These are phyloP conservation scores for Corbicula japonica DNA, from an alignment of 2,888 invertebrate species.

Conservation along the genomic window DNA sequence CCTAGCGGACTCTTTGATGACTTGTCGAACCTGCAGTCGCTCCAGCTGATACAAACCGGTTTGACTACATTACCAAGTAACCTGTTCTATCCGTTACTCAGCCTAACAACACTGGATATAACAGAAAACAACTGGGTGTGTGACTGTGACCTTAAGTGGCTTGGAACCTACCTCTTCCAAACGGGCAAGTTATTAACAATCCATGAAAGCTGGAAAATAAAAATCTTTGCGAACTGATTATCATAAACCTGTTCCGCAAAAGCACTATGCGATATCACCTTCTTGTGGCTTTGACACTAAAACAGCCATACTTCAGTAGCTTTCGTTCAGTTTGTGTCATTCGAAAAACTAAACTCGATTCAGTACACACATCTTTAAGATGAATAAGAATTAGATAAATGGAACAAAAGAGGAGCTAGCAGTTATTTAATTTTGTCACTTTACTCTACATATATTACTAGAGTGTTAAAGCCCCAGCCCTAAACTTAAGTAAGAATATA, in stretches of 20 bases:
- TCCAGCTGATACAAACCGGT: conserved; percentile 14
- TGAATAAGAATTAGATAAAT: no score
- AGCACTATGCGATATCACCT: not conserved
- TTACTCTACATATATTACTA: no score
- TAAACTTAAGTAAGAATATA: no score
- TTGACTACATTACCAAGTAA: conserved; percentile 43
- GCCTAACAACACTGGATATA: conserved; percentile 30
- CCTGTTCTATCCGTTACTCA: conserved; percentile 40
- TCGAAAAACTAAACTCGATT: not conserved
- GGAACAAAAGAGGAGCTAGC: no score
- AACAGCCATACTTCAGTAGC: no score
- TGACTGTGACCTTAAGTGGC: conserved; percentile 46
- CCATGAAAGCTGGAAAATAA: not conserved
- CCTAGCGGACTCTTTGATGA: conserved; percentile 42
- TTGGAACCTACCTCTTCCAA: conserved; percentile 24
- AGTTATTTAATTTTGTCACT: no score
- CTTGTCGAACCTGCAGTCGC: conserved; percentile 8
- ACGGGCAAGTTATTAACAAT: conserved; percentile 18
- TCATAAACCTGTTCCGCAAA: not conserved
- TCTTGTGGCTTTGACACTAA: not conserved
- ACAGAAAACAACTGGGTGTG: conserved; percentile 33
- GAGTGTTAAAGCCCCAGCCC: no score
- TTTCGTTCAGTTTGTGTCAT: not conserved
- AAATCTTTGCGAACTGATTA: not conserved
- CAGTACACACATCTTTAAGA: not conserved